These are phyloP conservation scores for Microcebus jonahi DNA, from an alignment of 2,113 vertebrate genomes.

Conservation along the genomic window DNA sequence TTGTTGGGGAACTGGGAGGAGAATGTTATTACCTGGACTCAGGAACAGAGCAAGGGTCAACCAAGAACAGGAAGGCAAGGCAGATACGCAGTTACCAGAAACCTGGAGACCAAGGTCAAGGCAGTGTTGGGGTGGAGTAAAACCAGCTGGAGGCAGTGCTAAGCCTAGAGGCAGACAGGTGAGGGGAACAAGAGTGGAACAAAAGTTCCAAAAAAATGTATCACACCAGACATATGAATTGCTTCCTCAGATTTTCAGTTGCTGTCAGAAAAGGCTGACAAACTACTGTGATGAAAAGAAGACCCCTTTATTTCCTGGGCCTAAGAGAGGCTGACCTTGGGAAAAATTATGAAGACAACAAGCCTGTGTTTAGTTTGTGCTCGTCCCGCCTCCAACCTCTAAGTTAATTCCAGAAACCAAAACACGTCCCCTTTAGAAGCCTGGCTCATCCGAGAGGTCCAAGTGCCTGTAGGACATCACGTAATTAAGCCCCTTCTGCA, in stretches of 20 bases:
- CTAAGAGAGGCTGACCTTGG: background rate
- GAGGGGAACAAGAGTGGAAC: background rate
- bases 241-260: background rate
- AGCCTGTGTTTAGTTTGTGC: background rate
- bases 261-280: background rate
- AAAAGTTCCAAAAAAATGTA: background rate
- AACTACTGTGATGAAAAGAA: background rate
- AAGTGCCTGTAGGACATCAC: background rate
- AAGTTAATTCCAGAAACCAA: constrained; percentile 23
- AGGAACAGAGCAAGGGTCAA: background rate
- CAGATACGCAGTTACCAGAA: background rate
- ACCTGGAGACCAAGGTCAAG: background rate
- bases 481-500: background rate
- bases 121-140: background rate
- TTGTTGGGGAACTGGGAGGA: background rate
- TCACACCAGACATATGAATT: background rate
- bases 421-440: background rate
- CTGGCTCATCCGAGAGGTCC: background rate
- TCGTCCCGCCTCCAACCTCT: background rate
- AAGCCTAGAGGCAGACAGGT: background rate
- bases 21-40: background rate
- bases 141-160: background rate
- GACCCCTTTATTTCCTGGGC: background rate
- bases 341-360: background rate
- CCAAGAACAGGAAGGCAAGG: background rate